These are phyloP conservation scores for Leptarthrus brevirostris DNA, from an alignment of 2,888 invertebrate genomes.

Conservation along the genomic window DNA sequence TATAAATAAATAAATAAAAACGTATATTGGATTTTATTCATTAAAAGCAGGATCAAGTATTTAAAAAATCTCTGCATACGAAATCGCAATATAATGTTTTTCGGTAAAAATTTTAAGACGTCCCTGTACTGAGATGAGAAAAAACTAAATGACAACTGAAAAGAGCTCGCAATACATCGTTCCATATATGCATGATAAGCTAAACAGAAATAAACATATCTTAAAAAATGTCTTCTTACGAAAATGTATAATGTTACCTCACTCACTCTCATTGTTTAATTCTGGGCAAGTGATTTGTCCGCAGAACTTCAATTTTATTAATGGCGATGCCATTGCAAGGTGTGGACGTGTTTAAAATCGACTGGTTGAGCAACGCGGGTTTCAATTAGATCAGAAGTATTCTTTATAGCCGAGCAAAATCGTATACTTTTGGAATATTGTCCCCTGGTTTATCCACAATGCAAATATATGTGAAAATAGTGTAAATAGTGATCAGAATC, in stretches of 20 bases:
- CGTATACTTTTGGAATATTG: constrained; percentile 14
- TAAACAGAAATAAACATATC: background rate
- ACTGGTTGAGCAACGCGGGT: constrained; percentile 53
- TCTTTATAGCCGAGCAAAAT: constrained; percentile 23
- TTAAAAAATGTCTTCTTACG: no score
- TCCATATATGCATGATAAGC: no score
- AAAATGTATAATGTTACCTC: background rate
- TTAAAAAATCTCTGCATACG: no score
- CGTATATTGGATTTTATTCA: no score
- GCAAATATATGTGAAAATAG: constrained; percentile 10
- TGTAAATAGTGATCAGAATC: background rate
- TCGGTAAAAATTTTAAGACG: no score
- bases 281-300: constrained; percentile 25
- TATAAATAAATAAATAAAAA: no score
- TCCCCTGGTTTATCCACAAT: no score
- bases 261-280: background rate
- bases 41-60: no score
- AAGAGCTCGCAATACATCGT: constrained; percentile 1
- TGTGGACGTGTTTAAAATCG: constrained; percentile 58
- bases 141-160: constrained; percentile 5
- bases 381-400: constrained; percentile 49
- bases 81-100: no score
- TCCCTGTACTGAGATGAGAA: background rate
- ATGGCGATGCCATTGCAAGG: constrained; percentile 60
- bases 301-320: constrained; percentile 57